Evolutionary conservation across 2,797 vertebrate genomes (phyloP), one percentile per base, ranked within the genome.

Genomic region (Eleutherodactylus coqui): DNA sequence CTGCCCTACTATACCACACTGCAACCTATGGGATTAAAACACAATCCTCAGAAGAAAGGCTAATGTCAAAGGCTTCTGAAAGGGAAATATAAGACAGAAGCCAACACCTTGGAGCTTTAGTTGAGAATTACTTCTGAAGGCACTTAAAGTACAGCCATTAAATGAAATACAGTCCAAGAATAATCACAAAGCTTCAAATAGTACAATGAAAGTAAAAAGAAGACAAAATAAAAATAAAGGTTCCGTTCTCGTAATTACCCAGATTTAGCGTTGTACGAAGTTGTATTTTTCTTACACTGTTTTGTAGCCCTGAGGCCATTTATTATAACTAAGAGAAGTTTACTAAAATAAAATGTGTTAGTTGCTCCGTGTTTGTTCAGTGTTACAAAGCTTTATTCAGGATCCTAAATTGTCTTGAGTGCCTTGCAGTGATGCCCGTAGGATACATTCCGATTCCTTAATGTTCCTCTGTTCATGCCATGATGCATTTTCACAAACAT

Each of bases 291-390:
- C n/a, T 43, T 27, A 41, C 43, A 62, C 49, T 11, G n/a, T 13
- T 60, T 79, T 79, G 77, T 79, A 79, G 62, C 53, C 13, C 21
- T 43, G 16, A 60, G 36, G 36, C 29, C 24, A 79, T 79, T 79
- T 60, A 79, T 19, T 62, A 62, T 60, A 79, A 38, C 24, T 38
- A 10, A 79, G 62, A 36, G 19, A 62, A 45, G 75, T 4, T 14
- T 51, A 1, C 14, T 38, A 79, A 21, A n/a, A 62, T 79, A 9
- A 60, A n/a, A 43, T 58, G n/a, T 43, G 41, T 58, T 60, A 49
- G 32, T 49, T 41, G 14, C 34, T 34, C 14, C 14, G 29, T 79
- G 77, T 27, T 79, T 60, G 36, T 45, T 21, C n/a, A 43, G 34
- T 32, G 13, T 78, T 53, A 27, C 51, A 78, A 78, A 41, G 51